A percentile compares a stretch with the other conserved stretches of the same genome.
phyloP scores from a whole-genome alignment of 2,888 invertebrate species.

The Aethes cnicana region DNA sequence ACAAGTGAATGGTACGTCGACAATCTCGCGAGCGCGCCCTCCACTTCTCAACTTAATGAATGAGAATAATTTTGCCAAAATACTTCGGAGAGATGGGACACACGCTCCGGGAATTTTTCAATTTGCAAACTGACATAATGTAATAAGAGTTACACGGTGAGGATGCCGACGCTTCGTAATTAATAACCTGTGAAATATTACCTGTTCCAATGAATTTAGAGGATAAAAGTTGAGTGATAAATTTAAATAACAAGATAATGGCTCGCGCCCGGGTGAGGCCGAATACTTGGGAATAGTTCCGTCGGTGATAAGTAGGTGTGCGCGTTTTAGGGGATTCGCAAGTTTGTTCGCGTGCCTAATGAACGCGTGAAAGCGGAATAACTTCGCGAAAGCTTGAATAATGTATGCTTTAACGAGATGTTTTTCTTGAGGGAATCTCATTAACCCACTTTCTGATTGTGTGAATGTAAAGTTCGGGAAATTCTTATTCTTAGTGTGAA shows the following conservation, averaged over 20 bases:
- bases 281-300: constrained; percentile 78
- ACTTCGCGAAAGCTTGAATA: constrained; percentile 79
- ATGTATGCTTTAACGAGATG: constrained; percentile 82
- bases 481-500: constrained; percentile 67
- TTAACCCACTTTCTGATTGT: constrained; percentile 81
- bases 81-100: constrained; percentile 80
- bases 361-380: constrained; percentile 81
- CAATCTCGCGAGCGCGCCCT: constrained; percentile 75
- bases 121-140: constrained; percentile 81
- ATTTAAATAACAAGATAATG: constrained; percentile 77
- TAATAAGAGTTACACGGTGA: constrained; percentile 81
- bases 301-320: constrained; percentile 71
- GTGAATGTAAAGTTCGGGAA: constrained; percentile 77
- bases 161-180: constrained; percentile 77
- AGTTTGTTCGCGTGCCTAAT: constrained; percentile 75
- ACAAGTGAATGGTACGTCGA: constrained; percentile 77
- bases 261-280: constrained; percentile 53
- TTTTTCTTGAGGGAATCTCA: constrained; percentile 81
- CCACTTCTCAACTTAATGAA: constrained; percentile 80
- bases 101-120: constrained; percentile 82
- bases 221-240: constrained; percentile 82
- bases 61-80: constrained; percentile 82
- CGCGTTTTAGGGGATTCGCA: constrained; percentile 62
- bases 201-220: constrained; percentile 81
- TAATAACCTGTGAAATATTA: constrained; percentile 82